Percentiles rank a stretch among this genome's conserved stretches.
Conservation (phyloP, 1,140 invertebrate genomes). For the Aphaenogaster ashmeadi region DNA sequence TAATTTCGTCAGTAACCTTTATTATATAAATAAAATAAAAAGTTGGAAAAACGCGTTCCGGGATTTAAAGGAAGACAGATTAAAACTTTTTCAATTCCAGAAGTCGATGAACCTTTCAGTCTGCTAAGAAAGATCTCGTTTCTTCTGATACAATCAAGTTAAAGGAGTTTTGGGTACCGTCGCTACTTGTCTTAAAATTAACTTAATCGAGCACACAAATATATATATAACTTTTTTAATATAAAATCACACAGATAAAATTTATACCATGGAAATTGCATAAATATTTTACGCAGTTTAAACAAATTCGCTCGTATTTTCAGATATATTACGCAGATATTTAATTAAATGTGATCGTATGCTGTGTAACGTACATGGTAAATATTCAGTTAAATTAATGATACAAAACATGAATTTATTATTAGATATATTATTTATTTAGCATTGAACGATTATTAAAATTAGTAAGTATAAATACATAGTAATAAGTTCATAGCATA, state of each 20-base stretch:
- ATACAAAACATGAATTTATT: not conserved
- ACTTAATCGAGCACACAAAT: not conserved
- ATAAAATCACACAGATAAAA: constrained; percentile 1
- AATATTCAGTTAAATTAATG: not conserved
- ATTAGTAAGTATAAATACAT: not conserved
- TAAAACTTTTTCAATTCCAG: constrained; percentile 55
- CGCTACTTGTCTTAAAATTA: not conserved
- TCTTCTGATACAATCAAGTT: not conserved
- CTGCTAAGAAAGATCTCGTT: not conserved
- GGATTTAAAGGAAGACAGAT: constrained; percentile 18
- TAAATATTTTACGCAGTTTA: not conserved
- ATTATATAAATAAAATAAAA: constrained; percentile 29
- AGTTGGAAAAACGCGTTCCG: not conserved
- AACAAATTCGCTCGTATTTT: not conserved
- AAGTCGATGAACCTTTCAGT: constrained; percentile 14
- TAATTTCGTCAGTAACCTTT: not conserved
- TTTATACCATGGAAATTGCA: not conserved
- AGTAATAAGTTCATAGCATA: not conserved
- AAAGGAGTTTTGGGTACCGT: not conserved
- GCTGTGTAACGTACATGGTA: not conserved
- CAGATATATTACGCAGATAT: not conserved
- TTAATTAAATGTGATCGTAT: not conserved
- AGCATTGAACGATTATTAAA: not conserved
- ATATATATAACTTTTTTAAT: not conserved
- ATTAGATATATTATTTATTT: not conserved